Conservation (phyloP, 2,113 vertebrate genomes). For the Vicugna pacos region DNA sequence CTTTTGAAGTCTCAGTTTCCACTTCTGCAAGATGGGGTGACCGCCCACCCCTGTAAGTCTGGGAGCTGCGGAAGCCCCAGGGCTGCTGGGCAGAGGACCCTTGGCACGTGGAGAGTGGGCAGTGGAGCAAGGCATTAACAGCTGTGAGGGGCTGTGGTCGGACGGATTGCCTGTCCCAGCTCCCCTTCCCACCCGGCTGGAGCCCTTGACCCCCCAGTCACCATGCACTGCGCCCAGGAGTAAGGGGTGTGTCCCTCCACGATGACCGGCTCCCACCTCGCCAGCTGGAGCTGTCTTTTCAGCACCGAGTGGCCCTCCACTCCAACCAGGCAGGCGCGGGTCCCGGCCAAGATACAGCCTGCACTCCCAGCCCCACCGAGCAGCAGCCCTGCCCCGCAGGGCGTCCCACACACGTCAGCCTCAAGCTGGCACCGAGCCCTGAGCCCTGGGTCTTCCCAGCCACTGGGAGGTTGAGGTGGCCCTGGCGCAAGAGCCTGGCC, state of each 20-base stretch:
- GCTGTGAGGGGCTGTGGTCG: rapidly evolving
- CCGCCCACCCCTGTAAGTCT: not conserved
- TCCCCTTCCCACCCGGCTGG: not conserved
- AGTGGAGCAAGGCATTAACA: not conserved
- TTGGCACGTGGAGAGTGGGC: not conserved
- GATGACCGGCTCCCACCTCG: rapidly evolving
- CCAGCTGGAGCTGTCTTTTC: conserved; percentile 54
- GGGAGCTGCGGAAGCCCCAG: not conserved
- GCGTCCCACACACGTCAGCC: rapidly evolving
- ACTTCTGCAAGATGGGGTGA: not conserved
- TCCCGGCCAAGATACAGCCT: not conserved
- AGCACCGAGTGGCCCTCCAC: not conserved
- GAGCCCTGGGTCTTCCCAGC: not conserved
- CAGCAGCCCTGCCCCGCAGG: not conserved
- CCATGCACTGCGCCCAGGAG: rapidly evolving
- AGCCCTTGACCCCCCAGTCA: no score
- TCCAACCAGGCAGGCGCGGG: rapidly evolving
- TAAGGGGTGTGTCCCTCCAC: not conserved
- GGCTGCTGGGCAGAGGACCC: not conserved
- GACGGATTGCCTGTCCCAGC: rapidly evolving
- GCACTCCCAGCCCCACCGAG: not conserved
- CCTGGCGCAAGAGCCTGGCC: not conserved
- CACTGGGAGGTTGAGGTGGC: not conserved
- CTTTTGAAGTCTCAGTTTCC: not conserved
- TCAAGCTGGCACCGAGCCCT: not conserved